Conservation (phyloP, 2,113 vertebrate species). For the Phalacrocorax aristotelis region DNA sequence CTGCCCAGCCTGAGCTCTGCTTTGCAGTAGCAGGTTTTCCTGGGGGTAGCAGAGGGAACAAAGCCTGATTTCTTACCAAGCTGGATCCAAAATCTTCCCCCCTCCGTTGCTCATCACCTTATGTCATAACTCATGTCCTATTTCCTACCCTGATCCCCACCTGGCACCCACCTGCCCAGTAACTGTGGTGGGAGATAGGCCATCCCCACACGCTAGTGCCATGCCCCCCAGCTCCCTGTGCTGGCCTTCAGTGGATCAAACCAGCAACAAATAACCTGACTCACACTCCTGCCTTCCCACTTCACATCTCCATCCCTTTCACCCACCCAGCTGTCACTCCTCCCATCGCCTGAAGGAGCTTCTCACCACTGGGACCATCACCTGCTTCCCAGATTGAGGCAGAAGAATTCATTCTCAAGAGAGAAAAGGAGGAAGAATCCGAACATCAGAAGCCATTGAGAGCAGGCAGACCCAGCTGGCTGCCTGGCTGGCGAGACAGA, state of each 20-base stretch:
- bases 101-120: neutral
- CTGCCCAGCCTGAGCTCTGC: neutral
- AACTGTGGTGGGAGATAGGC: neutral
- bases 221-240: neutral
- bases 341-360: neutral
- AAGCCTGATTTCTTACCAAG: neutral
- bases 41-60: neutral
- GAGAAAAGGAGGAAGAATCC: too few species aligned
- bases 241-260: neutral
- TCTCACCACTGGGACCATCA: neutral
- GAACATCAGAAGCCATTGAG: neutral
- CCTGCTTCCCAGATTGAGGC: neutral
- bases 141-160: neutral
- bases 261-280: neutral
- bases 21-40: neutral
- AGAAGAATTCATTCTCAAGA: neutral
- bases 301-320: neutral
- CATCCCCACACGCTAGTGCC: rapidly evolving
- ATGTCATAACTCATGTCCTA: neutral
- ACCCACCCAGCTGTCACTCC: neutral
- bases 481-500: neutral
- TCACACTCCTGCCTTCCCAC: neutral
- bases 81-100: neutral
- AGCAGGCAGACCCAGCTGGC: neutral
- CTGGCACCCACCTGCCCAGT: too few species aligned